Evolutionary conservation across 1,140 invertebrate genomes (phyloP).

Genomic region (Drosophila carrolli): DNA sequence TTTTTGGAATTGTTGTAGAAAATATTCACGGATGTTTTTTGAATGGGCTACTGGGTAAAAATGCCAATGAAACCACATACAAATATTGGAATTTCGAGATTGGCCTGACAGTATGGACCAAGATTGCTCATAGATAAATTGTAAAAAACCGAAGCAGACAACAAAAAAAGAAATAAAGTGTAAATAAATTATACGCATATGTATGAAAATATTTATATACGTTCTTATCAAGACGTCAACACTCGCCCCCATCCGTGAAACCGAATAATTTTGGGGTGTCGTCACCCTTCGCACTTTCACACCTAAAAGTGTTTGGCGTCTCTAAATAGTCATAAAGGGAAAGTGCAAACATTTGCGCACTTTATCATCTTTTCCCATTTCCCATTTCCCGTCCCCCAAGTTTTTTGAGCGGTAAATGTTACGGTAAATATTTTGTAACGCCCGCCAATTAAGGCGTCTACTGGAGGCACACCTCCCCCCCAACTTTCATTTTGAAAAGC

Average conservation of each 20-base stretch:
- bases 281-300: slow-evolving; percentile 27
- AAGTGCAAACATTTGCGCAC: slow-evolving; percentile 81
- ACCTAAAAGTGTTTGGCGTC: slow-evolving; percentile 52
- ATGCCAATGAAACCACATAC: slow-evolving; percentile 31
- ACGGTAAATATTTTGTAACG: slow-evolving; percentile 82
- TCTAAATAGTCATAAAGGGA: slow-evolving; percentile 78
- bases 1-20: slow-evolving; percentile 1
- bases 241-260: slow-evolving; percentile 25
- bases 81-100: neutral
- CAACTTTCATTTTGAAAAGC: neutral
- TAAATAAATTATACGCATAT: slow-evolving; percentile 44
- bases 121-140: slow-evolving; percentile 1
- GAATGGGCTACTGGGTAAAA: slow-evolving; percentile 53
- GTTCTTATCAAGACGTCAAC: slow-evolving; percentile 70
- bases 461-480: neutral
- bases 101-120: slow-evolving; percentile 1
- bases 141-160: neutral
- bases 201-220: slow-evolving; percentile 48
- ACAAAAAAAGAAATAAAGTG: slow-evolving; percentile 3
- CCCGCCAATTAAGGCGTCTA: slow-evolving; percentile 73
- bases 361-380: slow-evolving; percentile 80
- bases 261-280: slow-evolving; percentile 19
- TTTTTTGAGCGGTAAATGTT: slow-evolving; percentile 37
- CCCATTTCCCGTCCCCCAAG: slow-evolving; percentile 1
- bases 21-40: slow-evolving; percentile 31